Evolutionary conservation across 1,140 invertebrate genomes (phyloP).

Genomic region (Telenomus remus): DNA sequence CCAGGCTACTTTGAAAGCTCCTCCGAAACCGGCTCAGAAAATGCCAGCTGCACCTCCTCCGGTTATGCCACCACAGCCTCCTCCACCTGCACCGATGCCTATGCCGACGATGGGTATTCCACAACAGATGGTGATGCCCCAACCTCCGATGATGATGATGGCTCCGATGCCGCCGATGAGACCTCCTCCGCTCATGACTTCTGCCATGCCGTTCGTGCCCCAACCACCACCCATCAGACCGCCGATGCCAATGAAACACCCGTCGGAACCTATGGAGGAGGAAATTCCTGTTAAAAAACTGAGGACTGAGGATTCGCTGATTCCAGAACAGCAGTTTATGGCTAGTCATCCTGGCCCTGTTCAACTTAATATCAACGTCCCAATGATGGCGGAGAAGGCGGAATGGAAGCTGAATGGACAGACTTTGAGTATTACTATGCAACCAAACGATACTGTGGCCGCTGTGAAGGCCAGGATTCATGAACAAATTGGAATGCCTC

Average conservation of each 20-base stretch:
- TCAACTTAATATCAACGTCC: constrained; percentile 86
- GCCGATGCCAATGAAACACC: constrained; percentile 75
- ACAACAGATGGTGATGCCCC: constrained; percentile 76
- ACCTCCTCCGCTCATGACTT: constrained; percentile 73
- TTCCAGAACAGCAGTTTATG: constrained; percentile 91
- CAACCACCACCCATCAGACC: constrained; percentile 69
- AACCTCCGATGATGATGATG: constrained; percentile 82
- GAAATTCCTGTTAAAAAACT: constrained; percentile 92
- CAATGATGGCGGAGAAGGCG: constrained; percentile 89
- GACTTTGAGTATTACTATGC: constrained; percentile 85
- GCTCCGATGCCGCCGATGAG: constrained; percentile 80
- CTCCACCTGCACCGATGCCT: constrained; percentile 70
- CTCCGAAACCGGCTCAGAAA: constrained; percentile 72
- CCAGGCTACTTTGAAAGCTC: constrained; percentile 73
- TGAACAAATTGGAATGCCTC: constrained; percentile 93
- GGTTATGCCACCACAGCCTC: constrained; percentile 67
- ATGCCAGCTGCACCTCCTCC: constrained; percentile 65
- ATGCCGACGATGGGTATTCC: constrained; percentile 77
- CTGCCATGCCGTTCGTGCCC: constrained; percentile 75
- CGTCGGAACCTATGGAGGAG: constrained; percentile 79
- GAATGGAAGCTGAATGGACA: constrained; percentile 99
- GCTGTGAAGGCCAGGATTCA: constrained; percentile 93
- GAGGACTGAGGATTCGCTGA: constrained; percentile 93
- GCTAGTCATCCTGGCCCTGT: constrained; percentile 83
- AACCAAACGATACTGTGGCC: constrained; percentile 87